phyloP scores from a whole-genome alignment of 2,797 vertebrate genomes.

The Perodicticus potto region DNA sequence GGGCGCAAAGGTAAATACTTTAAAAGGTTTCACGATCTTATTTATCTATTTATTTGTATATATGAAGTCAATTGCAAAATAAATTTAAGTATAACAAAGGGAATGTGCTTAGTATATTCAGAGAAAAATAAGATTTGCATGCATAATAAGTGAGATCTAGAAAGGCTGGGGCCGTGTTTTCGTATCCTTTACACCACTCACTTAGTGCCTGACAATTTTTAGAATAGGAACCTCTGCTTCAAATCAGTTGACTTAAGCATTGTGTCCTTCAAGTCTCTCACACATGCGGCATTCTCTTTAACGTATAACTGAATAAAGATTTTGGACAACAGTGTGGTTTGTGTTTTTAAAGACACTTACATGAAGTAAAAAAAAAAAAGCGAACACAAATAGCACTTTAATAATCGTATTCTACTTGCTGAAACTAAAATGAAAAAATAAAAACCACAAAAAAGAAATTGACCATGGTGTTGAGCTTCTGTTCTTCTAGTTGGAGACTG shows the following conservation, averaged over 20 bases:
- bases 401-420: background rate
- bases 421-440: background rate
- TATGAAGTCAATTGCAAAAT: background rate
- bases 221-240: background rate
- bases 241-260: background rate
- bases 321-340: background rate
- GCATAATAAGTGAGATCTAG: background rate
- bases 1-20: conserved; percentile 25
- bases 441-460: background rate
- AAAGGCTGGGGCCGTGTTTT: background rate
- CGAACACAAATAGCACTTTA: background rate
- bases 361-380: background rate
- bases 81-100: background rate
- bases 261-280: background rate
- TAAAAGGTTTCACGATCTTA: background rate
- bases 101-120: conserved; percentile 34
- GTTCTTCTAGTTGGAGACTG: too few species aligned
- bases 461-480: background rate
- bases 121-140: background rate
- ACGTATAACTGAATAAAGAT: background rate
- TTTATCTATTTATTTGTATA: background rate
- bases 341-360: background rate
- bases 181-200: background rate
- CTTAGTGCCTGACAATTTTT: background rate
- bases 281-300: background rate